Percentiles rank a stretch among this genome's conserved stretches.
phyloP scores from a whole-genome alignment of 2,113 vertebrate species.

The Passerina amoena region DNA sequence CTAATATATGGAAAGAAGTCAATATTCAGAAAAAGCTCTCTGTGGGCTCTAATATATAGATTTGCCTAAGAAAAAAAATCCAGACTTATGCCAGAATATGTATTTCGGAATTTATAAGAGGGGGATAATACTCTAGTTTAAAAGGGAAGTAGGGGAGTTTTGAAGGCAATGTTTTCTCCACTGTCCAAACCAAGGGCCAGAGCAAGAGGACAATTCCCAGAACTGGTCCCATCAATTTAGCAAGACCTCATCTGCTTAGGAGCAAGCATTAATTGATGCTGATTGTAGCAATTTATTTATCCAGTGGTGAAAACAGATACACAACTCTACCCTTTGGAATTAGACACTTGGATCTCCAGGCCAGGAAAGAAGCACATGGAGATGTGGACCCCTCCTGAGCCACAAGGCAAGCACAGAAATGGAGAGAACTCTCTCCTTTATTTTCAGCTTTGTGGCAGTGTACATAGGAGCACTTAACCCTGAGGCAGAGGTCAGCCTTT shows the following conservation, averaged over 20 bases:
- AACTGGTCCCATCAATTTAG: not conserved
- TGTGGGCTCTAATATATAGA: not conserved
- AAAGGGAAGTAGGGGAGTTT: not conserved
- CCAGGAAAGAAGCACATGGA: not conserved
- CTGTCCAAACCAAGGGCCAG: not conserved
- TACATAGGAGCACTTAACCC: not conserved
- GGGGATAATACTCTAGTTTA: not conserved
- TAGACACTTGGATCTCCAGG: not conserved
- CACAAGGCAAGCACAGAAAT: fast-evolving
- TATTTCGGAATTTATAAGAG: not conserved
- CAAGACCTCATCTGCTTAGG: not conserved
- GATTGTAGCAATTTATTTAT: not conserved
- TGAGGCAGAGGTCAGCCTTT: not conserved
- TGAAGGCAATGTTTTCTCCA: not conserved
- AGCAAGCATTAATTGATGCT: not conserved
- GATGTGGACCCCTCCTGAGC: not conserved
- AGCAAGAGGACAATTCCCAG: not conserved
- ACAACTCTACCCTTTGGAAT: not conserved
- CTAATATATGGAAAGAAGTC: not conserved
- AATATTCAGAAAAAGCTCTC: not conserved
- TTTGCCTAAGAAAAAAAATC: not conserved
- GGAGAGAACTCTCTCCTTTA: not conserved
- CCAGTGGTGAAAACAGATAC: not conserved
- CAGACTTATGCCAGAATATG: not conserved
- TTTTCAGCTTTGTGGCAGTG: not conserved